These are phyloP conservation scores for Zalophus californianus DNA, from an alignment of 2,797 vertebrate species.

Conservation along the genomic window DNA sequence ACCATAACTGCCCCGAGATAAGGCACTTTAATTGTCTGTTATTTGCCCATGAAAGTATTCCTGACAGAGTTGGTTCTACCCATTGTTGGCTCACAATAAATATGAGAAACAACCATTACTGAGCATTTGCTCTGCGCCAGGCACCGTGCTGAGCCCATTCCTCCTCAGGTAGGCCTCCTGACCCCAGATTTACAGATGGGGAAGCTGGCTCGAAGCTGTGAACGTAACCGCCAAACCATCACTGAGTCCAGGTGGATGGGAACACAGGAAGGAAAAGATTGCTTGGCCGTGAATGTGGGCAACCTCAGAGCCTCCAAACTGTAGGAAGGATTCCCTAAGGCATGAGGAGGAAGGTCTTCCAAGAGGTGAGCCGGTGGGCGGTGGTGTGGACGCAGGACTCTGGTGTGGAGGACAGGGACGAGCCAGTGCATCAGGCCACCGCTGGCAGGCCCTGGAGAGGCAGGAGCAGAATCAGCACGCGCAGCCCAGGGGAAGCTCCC, in stretches of 20 bases:
- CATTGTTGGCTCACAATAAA: rapidly evolving
- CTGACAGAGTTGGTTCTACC: rapidly evolving
- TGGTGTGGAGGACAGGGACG: neutral
- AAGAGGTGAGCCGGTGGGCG: rapidly evolving
- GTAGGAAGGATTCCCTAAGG: neutral
- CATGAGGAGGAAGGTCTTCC: neutral
- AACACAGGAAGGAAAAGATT: no score
- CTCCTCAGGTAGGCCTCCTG: rapidly evolving
- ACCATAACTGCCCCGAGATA: neutral
- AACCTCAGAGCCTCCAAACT: rapidly evolving
- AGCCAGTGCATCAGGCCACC: rapidly evolving
- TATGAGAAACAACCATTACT: rapidly evolving
- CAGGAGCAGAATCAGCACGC: rapidly evolving
- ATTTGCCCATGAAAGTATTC: rapidly evolving
- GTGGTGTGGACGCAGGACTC: rapidly evolving
- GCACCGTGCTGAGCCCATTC: neutral
- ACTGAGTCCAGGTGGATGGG: rapidly evolving
- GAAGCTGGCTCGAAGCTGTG: neutral
- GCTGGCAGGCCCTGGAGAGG: neutral
- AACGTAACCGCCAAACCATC: neutral
- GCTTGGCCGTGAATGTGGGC: neutral
- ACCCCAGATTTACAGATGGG: rapidly evolving
- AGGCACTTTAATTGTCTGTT: neutral
- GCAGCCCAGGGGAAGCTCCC: no score
- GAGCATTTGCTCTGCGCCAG: neutral